A percentile compares a stretch with the other conserved stretches of the same genome.
phyloP scores from a whole-genome alignment of 2,113 vertebrate species.

The Leptosomus discolor region DNA sequence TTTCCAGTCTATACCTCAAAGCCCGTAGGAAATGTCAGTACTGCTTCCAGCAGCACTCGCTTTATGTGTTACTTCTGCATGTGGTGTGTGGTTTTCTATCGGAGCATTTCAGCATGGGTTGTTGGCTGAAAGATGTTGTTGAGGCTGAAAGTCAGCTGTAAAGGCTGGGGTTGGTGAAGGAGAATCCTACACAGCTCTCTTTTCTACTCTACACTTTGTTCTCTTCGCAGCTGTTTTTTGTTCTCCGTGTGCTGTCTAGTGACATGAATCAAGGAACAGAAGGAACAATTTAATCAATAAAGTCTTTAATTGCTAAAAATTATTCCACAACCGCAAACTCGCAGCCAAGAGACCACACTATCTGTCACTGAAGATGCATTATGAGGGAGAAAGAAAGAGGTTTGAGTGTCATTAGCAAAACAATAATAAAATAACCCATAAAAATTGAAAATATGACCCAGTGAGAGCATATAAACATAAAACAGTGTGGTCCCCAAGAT shows the following conservation, averaged over 20 bases:
- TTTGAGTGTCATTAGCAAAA: background rate
- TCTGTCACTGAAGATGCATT: constrained; percentile 2
- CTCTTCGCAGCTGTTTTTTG: background rate
- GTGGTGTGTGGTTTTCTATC: background rate
- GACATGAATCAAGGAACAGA: constrained; percentile 14
- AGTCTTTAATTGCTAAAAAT: constrained; percentile 48
- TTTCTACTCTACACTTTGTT: background rate
- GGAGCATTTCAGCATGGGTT: background rate
- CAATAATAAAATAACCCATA: background rate
- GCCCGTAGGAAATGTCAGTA: background rate
- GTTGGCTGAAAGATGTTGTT: background rate
- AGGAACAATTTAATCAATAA: constrained; percentile 42
- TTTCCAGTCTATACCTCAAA: background rate
- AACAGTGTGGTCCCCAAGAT: background rate
- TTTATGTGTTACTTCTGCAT: background rate
- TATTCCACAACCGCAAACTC: background rate
- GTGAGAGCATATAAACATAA: background rate
- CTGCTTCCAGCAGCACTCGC: background rate
- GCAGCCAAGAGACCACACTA: background rate
- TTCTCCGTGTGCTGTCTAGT: background rate
- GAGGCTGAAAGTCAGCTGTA: background rate
- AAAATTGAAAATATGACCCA: background rate
- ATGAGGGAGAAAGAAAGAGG: background rate
- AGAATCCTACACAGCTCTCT: background rate
- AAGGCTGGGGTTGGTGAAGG: background rate